Conservation (phyloP, 2,113 vertebrate genomes). For the Chloroceryle aenea region DNA sequence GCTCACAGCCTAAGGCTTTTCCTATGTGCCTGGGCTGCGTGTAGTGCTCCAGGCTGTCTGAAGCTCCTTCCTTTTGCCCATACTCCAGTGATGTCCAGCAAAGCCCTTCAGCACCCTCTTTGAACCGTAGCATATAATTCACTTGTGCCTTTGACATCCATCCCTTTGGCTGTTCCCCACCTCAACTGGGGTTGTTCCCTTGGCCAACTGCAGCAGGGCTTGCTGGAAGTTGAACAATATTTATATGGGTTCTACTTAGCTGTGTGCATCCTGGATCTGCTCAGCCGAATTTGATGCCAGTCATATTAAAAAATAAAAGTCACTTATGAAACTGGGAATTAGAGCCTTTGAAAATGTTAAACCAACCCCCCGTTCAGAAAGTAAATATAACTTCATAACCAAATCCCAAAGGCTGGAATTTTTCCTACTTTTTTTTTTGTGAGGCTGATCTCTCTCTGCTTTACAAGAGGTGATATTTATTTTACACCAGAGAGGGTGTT, state of each 20-base stretch:
- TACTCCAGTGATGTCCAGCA: not conserved
- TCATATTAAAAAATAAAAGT: slow-evolving; percentile 15
- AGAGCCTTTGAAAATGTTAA: not conserved
- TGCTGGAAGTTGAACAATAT: not conserved
- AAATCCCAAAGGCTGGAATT: not conserved
- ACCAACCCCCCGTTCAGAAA: not conserved
- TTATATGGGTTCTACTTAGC: not conserved
- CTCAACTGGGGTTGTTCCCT: not conserved
- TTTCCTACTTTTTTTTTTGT: not conserved
- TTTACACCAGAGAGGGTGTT: not conserved
- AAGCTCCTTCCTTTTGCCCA: not conserved
- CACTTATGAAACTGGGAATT: slow-evolving; percentile 20
- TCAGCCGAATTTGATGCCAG: not conserved
- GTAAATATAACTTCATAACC: not conserved
- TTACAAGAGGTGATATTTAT: not conserved
- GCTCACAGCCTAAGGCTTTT: not conserved
- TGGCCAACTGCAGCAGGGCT: not conserved
- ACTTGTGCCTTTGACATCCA: not conserved
- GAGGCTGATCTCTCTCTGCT: not conserved
- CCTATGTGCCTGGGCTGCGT: not conserved
- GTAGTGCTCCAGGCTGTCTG: not conserved
- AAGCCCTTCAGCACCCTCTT: not conserved
- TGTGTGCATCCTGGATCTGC: not conserved
- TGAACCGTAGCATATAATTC: not conserved
- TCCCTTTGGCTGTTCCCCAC: not conserved